Evolutionary conservation across 1,140 invertebrate species (phyloP).

Genomic region (Littorina saxatilis): DNA sequence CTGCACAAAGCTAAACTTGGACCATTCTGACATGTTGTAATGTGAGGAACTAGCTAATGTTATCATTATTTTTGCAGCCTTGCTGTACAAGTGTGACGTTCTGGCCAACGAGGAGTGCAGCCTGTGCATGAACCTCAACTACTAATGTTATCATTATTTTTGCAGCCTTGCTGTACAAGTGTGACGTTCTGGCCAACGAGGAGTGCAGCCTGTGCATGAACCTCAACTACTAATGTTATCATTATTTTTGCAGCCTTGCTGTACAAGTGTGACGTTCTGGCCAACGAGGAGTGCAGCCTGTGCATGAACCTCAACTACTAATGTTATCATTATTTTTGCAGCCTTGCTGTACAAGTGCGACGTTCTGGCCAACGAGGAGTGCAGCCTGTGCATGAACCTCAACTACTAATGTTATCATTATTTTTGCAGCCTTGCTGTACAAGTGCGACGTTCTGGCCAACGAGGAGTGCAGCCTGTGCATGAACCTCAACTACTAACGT

Average conservation of each 20-base stretch:
- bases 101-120: constrained; percentile 62
- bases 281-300: constrained; percentile 59
- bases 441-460: constrained; percentile 56
- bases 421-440: constrained; percentile 58
- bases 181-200: constrained; percentile 51
- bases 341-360: constrained; percentile 64
- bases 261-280: constrained; percentile 61
- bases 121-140: constrained; percentile 59
- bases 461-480: constrained; percentile 62
- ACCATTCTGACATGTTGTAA: too few relatives aligned
- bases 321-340: too few relatives aligned
- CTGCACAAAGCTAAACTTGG: too few relatives aligned
- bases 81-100: constrained; percentile 61
- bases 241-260: constrained; percentile 59
- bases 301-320: constrained; percentile 60
- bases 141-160: too few relatives aligned
- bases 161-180: constrained; percentile 63
- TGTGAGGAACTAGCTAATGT: too few relatives aligned
- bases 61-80: constrained; percentile 57
- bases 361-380: constrained; percentile 56
- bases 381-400: constrained; percentile 62
- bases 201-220: constrained; percentile 66
- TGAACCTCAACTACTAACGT: constrained; percentile 52
- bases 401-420: constrained; percentile 48
- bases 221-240: constrained; percentile 54